Conservation (phyloP, 2,113 vertebrate species). For the Rattus rattus region DNA sequence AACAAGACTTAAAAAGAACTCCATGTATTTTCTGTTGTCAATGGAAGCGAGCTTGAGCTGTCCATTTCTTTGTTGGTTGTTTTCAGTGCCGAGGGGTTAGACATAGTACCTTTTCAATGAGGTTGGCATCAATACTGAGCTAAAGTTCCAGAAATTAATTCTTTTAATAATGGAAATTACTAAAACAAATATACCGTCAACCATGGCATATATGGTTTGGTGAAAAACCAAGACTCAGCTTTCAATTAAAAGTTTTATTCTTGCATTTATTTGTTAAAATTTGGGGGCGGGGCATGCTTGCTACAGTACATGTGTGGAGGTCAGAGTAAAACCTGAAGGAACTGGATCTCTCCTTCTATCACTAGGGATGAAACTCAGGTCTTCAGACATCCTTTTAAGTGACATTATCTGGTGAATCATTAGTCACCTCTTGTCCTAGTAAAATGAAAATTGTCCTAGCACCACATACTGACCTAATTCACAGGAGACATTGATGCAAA, state of each 20-base stretch:
- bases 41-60: not conserved
- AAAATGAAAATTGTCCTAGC: not conserved
- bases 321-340: too few relatives aligned
- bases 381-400: not conserved
- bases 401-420: not conserved
- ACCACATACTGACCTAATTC: not conserved
- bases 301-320: rapidly evolving
- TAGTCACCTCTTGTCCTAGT: not conserved
- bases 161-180: not conserved
- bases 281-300: rapidly evolving
- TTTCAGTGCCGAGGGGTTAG: not conserved
- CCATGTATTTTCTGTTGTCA: not conserved
- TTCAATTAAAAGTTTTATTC: not conserved
- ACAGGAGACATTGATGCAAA: not conserved
- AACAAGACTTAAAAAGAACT: not conserved
- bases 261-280: not conserved
- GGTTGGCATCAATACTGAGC: not conserved
- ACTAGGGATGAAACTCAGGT: too few relatives aligned
- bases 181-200: not conserved
- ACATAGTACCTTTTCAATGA: not conserved
- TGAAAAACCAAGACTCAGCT: not conserved
- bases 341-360: not conserved
- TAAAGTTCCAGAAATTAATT: not conserved
- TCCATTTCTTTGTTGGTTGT: not conserved
- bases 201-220: not conserved